A percentile compares a stretch with the other conserved stretches of the same genome.
phyloP scores from a whole-genome alignment of 2,888 invertebrate species.

The Philereme transversata region DNA sequence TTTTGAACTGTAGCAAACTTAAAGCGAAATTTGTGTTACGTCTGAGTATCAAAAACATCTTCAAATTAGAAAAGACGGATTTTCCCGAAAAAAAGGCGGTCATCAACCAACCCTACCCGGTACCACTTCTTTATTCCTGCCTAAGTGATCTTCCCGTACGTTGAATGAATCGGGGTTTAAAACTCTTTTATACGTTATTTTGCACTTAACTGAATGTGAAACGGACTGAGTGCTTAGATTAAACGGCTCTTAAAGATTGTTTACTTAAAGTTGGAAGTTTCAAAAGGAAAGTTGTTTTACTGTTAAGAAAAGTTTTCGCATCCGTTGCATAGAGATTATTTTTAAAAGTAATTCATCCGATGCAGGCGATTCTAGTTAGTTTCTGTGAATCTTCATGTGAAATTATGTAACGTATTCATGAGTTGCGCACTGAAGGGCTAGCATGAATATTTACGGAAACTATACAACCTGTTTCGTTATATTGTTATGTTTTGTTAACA shows the following conservation, averaged over 20 bases:
- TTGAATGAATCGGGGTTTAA: slow-evolving; percentile 50
- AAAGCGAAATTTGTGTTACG: too few relatives aligned
- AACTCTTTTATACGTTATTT: slow-evolving; percentile 47
- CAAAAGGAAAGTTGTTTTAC: slow-evolving; percentile 4
- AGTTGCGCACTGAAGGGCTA: too few relatives aligned
- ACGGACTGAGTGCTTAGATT: slow-evolving; percentile 30
- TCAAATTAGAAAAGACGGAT: not conserved
- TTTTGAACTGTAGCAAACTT: too few relatives aligned
- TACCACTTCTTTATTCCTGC: slow-evolving; percentile 36
- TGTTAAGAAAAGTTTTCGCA: not conserved
- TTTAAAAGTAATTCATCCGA: not conserved
- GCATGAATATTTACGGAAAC: too few relatives aligned
- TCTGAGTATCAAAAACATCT: too few relatives aligned
- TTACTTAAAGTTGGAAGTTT: slow-evolving; percentile 19
- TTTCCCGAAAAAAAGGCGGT: not conserved
- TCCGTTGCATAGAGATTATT: not conserved
- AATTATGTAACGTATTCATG: too few relatives aligned
- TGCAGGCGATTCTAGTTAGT: too few relatives aligned
- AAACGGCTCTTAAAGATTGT: slow-evolving; percentile 27
- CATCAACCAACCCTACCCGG: not conserved
- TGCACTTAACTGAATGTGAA: slow-evolving; percentile 44
- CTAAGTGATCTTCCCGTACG: slow-evolving; percentile 47
- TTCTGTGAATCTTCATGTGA: too few relatives aligned
- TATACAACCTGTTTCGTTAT: too few relatives aligned
- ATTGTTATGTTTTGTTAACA: too few relatives aligned